Evolutionary conservation across 2,113 vertebrate genomes (phyloP).

Genomic region (Megalops atlanticus): DNA sequence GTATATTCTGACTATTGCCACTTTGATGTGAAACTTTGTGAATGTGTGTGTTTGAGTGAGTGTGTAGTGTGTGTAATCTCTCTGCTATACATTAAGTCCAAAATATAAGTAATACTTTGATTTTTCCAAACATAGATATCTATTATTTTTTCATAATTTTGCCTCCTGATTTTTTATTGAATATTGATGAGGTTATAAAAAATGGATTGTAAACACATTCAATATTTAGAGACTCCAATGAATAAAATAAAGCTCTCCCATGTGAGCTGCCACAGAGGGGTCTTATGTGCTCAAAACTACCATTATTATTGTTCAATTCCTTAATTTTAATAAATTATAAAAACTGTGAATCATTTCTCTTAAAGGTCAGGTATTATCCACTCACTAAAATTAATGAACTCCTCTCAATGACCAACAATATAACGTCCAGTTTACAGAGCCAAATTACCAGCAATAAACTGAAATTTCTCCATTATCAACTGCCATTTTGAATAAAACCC

Average conservation of each 20-base stretch:
- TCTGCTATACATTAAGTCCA: background rate
- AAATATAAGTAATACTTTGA: background rate
- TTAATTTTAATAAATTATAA: conserved; percentile 6
- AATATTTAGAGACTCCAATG: conserved; percentile 7
- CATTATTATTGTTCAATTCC: conserved; percentile 1
- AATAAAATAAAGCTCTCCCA: background rate
- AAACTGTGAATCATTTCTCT: background rate
- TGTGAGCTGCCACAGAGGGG: background rate
- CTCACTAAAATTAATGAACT: background rate
- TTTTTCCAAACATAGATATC: background rate
- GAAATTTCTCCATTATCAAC: too few relatives aligned
- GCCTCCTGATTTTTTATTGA: background rate
- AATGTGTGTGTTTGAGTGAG: too few relatives aligned
- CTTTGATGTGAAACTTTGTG: too few relatives aligned
- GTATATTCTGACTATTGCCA: too few relatives aligned
- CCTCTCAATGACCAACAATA: too few relatives aligned
- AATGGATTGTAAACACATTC: conserved; percentile 1
- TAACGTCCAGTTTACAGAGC: too few relatives aligned
- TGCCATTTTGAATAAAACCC: too few relatives aligned
- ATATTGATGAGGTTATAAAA: conserved; percentile 10
- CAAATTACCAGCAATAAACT: too few relatives aligned
- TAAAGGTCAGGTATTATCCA: conserved; percentile 6
- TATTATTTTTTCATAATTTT: conserved; percentile 4
- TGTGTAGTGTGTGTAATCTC: too few relatives aligned
- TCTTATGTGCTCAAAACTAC: background rate